Percentiles rank a stretch among this genome's conserved stretches.
Conservation (phyloP, 2,113 vertebrate genomes). For the Notothenia rossii region DNA sequence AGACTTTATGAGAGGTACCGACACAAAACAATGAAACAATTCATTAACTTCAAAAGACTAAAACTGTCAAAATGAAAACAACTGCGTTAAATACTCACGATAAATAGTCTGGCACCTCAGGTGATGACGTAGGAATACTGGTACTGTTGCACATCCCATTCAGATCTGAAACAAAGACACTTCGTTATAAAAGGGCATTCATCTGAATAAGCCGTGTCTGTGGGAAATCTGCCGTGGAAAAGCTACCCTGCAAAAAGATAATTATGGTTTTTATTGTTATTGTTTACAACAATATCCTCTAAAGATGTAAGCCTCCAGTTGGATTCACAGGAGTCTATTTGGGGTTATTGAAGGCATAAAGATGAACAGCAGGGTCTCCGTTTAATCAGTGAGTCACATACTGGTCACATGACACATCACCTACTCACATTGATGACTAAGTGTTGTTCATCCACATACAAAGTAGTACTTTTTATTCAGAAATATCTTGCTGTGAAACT, state of each 20-base stretch:
- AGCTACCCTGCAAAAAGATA: not conserved
- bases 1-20: not conserved
- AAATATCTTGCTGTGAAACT: constrained; percentile 15
- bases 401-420: constrained; percentile 40
- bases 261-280: not conserved
- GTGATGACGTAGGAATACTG: constrained; percentile 88
- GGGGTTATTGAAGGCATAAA: constrained; percentile 22
- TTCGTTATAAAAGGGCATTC: not conserved
- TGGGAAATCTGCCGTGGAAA: not conserved
- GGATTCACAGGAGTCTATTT: constrained; percentile 13
- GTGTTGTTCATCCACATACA: constrained; percentile 9
- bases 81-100: constrained; percentile 86
- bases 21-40: not conserved
- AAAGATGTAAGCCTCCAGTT: not conserved
- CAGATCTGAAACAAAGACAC: constrained; percentile 61
- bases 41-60: not conserved
- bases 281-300: not conserved
- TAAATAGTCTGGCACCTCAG: constrained; percentile 93
- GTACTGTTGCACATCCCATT: constrained; percentile 91
- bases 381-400: constrained; percentile 38
- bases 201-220: not conserved
- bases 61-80: not conserved
- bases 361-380: constrained; percentile 68
- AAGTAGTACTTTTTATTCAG: constrained; percentile 32
- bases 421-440: constrained; percentile 59